phyloP scores from a whole-genome alignment of 2,797 vertebrate genomes.

The Acrossocheilus fasciatus region DNA sequence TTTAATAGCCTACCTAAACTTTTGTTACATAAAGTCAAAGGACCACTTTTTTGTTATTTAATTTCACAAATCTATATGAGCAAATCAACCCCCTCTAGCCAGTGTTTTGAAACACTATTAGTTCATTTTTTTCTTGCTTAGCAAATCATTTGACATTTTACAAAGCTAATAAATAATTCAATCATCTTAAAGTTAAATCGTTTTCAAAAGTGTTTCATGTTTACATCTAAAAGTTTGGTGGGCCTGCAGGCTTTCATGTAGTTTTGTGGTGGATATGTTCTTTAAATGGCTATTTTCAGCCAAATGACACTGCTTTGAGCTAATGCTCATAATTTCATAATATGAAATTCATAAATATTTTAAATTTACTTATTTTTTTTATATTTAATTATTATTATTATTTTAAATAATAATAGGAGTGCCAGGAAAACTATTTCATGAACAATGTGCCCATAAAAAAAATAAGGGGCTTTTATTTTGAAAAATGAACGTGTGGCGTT shows the following conservation, averaged over 20 bases:
- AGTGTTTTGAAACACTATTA: neutral
- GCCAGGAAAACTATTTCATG: neutral
- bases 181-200: neutral
- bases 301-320: neutral
- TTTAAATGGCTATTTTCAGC: neutral
- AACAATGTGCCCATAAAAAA: neutral
- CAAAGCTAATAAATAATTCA: neutral
- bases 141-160: neutral
- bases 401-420: neutral
- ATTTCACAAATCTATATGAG: neutral
- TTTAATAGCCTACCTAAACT: neutral
- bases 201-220: neutral
- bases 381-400: neutral
- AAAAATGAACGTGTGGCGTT: neutral
- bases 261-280: neutral
- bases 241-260: neutral
- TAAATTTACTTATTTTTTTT: neutral
- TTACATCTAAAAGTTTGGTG: neutral
- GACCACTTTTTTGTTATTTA: too few relatives aligned
- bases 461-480: constrained; percentile 39
- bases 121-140: neutral
- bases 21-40: neutral
- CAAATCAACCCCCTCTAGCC: neutral
- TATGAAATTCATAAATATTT: neutral
- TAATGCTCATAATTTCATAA: neutral